Conservation (phyloP, 1,140 invertebrate genomes). For the Zaprionus inermis region DNA sequence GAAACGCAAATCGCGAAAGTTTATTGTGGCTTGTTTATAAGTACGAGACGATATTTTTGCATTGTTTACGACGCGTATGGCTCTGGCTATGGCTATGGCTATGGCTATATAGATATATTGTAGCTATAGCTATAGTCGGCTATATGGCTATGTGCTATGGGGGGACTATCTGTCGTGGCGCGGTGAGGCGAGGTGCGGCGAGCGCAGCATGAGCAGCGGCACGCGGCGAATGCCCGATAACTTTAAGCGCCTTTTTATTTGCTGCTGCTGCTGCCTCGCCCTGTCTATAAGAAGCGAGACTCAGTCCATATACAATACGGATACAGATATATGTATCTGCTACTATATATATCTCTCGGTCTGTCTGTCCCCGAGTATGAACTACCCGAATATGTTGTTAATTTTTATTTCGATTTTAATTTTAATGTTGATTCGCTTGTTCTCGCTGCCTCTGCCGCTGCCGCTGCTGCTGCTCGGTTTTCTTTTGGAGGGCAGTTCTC, state of each 20-base stretch:
- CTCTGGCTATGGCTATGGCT: slow-evolving; percentile 35
- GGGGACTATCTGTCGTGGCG: slow-evolving; percentile 5
- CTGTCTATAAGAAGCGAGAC: slow-evolving; percentile 21
- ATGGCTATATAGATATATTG: slow-evolving; percentile 19
- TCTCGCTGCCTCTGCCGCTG: slow-evolving; percentile 16
- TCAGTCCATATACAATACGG: slow-evolving; percentile 2
- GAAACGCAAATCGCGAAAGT: slow-evolving; percentile 72
- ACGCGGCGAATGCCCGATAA: slow-evolving; percentile 18
- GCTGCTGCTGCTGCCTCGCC: slow-evolving; percentile 15
- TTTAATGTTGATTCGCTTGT: slow-evolving; percentile 48
- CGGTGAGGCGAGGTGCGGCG: slow-evolving; percentile 1
- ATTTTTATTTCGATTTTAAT: slow-evolving; percentile 39
- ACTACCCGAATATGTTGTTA: slow-evolving; percentile 43
- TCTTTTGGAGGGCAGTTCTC: background rate
- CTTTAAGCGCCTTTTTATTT: slow-evolving; percentile 49
- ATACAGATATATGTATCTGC: background rate
- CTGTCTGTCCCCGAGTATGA: background rate
- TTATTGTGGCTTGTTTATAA: slow-evolving; percentile 74
- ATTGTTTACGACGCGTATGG: slow-evolving; percentile 75
- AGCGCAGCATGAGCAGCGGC: slow-evolving; percentile 3
- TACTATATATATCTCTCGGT: background rate
- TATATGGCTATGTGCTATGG: slow-evolving; percentile 35
- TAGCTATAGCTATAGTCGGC: slow-evolving; percentile 15
- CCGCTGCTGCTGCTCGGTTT: background rate
- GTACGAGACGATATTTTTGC: slow-evolving; percentile 73